These are phyloP conservation scores for Parnassius glacialis DNA, from an alignment of 2,888 invertebrate genomes.

Conservation along the genomic window DNA sequence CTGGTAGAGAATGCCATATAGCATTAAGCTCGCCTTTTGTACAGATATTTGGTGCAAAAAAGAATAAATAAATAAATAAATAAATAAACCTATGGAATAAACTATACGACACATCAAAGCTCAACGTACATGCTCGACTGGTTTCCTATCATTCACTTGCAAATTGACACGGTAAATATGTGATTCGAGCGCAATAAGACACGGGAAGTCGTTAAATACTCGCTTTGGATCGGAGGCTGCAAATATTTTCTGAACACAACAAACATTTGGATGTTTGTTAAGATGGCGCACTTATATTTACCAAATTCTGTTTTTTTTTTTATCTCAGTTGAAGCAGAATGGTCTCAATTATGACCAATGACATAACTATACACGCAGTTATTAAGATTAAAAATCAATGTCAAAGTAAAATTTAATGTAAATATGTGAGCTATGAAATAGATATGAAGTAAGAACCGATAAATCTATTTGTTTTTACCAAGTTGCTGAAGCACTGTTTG, in stretches of 20 bases:
- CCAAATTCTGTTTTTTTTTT: not conserved
- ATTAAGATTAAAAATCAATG: conserved; percentile 4
- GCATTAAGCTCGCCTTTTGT: too few species aligned
- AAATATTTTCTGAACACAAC: not conserved
- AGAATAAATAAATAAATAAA: too few species aligned
- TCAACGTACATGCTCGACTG: not conserved
- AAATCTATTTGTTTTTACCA: too few species aligned
- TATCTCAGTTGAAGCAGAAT: not conserved
- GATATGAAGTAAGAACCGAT: too few species aligned
- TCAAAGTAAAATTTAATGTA: not conserved
- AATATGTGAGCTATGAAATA: too few species aligned
- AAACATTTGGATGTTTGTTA: not conserved
- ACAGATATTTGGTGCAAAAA: too few species aligned
- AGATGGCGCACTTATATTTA: not conserved
- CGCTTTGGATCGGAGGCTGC: not conserved
- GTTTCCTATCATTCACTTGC: not conserved
- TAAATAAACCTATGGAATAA: not conserved
- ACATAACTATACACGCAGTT: not conserved
- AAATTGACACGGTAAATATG: conserved; percentile 11
- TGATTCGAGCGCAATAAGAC: conserved; percentile 3
- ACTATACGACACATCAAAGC: not conserved
- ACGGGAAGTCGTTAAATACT: conserved; percentile 5
- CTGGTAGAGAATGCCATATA: too few species aligned
- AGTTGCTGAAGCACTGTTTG: too few species aligned
- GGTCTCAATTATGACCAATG: not conserved